Evolutionary conservation across 2,113 vertebrate genomes (phyloP).

Genomic region (Platanista minor): DNA sequence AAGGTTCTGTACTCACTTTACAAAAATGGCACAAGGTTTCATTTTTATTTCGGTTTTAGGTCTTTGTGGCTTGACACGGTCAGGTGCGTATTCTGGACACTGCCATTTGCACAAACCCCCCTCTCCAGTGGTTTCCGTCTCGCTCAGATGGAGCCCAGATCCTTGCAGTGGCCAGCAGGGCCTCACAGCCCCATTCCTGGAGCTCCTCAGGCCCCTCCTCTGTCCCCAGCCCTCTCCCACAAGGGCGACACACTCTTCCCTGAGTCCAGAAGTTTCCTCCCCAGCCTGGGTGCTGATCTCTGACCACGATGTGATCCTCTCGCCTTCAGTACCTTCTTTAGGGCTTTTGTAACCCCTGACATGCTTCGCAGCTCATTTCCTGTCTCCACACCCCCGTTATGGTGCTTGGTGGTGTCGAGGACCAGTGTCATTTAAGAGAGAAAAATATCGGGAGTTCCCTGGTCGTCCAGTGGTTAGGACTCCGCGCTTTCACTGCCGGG

Average conservation of each 20-base stretch:
- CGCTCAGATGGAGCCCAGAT: background rate
- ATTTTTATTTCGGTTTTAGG: background rate
- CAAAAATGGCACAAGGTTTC: accelerated
- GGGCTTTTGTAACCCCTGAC: background rate
- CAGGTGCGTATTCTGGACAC: background rate
- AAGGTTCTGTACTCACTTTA: background rate
- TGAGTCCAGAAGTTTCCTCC: background rate
- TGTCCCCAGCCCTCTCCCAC: background rate
- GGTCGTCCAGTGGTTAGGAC: background rate
- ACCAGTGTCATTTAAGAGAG: background rate
- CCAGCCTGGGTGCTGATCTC: accelerated
- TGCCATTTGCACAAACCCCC: background rate
- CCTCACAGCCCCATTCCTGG: accelerated
- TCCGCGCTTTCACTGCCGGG: background rate
- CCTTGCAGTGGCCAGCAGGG: background rate
- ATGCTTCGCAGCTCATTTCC: background rate
- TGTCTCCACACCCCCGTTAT: background rate
- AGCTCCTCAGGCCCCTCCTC: background rate
- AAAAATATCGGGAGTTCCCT: background rate
- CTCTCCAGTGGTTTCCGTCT: background rate
- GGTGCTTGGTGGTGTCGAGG: too few relatives aligned
- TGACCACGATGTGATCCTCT: background rate
- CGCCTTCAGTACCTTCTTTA: background rate
- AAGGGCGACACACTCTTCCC: too few relatives aligned
- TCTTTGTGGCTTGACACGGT: background rate